phyloP scores from a whole-genome alignment of 2,113 vertebrate genomes.

The Psettodes erumei region DNA sequence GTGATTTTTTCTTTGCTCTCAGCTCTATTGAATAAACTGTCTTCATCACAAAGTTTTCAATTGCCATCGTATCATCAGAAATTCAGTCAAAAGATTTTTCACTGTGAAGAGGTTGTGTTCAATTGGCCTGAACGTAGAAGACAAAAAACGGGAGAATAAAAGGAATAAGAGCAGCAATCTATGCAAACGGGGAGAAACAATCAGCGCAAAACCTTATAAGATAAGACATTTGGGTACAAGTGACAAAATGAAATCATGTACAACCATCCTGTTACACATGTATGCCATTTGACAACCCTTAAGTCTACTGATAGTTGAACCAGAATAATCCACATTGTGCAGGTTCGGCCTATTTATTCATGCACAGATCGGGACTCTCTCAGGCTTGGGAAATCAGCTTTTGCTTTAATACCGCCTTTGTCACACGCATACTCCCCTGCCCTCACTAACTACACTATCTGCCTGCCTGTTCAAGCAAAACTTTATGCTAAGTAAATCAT shows the following conservation, averaged over 20 bases:
- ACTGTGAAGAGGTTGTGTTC: conserved; percentile 55
- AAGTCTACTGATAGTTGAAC: conserved; percentile 79
- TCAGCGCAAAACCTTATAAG: conserved; percentile 57
- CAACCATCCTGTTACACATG: conserved; percentile 70
- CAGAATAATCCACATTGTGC: conserved; percentile 81
- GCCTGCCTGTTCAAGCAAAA: conserved; percentile 77
- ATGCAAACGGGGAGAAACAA: conserved; percentile 65
- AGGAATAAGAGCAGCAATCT: conserved; percentile 60
- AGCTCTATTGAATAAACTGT: conserved; percentile 38
- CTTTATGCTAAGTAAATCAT: conserved; percentile 84
- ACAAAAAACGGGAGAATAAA: conserved; percentile 20
- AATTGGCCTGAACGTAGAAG: conserved; percentile 62
- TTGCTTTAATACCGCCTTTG: conserved; percentile 72
- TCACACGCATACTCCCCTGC: conserved; percentile 63
- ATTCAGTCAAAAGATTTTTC: conserved; percentile 55
- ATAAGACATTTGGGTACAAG: conserved; percentile 69
- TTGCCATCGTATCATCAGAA: conserved; percentile 50
- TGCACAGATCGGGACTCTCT: conserved; percentile 75
- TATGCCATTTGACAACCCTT: conserved; percentile 73
- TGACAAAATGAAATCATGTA: conserved; percentile 72
- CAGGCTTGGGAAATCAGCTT: conserved; percentile 80
- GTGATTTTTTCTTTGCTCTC: conserved; percentile 31
- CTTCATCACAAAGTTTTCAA: conserved; percentile 54
- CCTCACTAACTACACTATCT: conserved; percentile 75
- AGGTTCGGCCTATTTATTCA: conserved; percentile 82